phyloP scores from a whole-genome alignment of 2,888 invertebrate genomes.

The Nephrotoma guestfalica region DNA sequence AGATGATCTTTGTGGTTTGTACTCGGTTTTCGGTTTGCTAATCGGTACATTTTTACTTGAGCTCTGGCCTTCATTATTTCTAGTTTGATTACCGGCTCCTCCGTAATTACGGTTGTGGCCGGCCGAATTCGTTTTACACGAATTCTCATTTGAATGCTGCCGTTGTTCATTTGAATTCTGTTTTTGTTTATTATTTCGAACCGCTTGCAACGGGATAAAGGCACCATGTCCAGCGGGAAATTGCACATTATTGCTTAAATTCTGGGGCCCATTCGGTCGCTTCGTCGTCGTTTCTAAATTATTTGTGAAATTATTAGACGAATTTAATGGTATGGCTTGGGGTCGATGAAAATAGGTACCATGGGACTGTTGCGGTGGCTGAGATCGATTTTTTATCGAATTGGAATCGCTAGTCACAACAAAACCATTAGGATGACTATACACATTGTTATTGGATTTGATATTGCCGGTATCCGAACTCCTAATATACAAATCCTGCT shows the following conservation, averaged over 20 bases:
- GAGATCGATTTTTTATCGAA: not conserved
- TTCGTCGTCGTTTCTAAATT: not conserved
- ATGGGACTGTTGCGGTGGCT: not conserved
- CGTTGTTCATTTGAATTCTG: not conserved
- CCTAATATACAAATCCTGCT: not conserved
- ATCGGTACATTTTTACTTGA: not conserved
- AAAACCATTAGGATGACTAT: not conserved
- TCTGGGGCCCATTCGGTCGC: slow-evolving; percentile 12
- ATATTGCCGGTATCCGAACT: not conserved
- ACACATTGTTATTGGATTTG: not conserved
- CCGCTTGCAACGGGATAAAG: slow-evolving; percentile 41
- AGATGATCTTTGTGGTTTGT: not conserved
- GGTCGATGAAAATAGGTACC: not conserved
- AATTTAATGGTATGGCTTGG: slow-evolving; percentile 1
- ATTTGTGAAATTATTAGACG: not conserved
- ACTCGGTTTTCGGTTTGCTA: not conserved
- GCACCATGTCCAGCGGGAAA: slow-evolving; percentile 23
- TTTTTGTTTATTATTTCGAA: slow-evolving; percentile 24
- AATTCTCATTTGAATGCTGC: not conserved
- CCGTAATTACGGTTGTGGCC: not conserved
- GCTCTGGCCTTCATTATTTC: not conserved
- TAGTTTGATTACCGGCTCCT: not conserved
- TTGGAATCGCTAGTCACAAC: not conserved
- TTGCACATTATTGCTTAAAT: slow-evolving; percentile 15
- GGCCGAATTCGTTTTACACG: not conserved